These are phyloP conservation scores for Potamilus streckersoni DNA, from an alignment of 1,140 invertebrate species.

Conservation along the genomic window DNA sequence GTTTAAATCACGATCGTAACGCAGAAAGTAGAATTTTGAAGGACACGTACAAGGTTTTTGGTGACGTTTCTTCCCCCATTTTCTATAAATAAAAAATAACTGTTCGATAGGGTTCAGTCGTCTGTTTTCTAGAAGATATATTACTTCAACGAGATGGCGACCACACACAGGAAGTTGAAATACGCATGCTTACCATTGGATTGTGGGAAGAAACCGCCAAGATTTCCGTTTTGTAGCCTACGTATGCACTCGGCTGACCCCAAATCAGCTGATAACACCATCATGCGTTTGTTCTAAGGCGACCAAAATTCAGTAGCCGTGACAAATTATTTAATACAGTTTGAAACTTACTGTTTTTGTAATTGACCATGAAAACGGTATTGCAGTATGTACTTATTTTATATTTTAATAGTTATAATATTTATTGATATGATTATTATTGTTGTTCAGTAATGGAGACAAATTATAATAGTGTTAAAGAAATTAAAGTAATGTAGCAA, in stretches of 20 bases:
- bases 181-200: slow-evolving; percentile 23
- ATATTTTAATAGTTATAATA: too few relatives aligned
- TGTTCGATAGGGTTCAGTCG: slow-evolving; percentile 2
- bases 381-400: too few relatives aligned
- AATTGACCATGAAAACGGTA: too few relatives aligned
- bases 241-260: neutral
- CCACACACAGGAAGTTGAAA: slow-evolving; percentile 29
- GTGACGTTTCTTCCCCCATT: slow-evolving; percentile 30
- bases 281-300: neutral
- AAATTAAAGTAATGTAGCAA: too few relatives aligned
- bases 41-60: slow-evolving; percentile 34
- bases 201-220: slow-evolving; percentile 12
- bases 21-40: slow-evolving; percentile 6
- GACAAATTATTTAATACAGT: too few relatives aligned
- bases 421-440: too few relatives aligned
- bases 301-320: neutral
- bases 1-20: slow-evolving; percentile 7
- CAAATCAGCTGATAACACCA: slow-evolving; percentile 6
- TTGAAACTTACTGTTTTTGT: too few relatives aligned
- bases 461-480: too few relatives aligned
- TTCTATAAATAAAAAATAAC: slow-evolving; percentile 34
- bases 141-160: slow-evolving; percentile 54
- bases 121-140: slow-evolving; percentile 11
- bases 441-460: too few relatives aligned
- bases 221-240: neutral